A percentile compares a stretch with the other conserved stretches of the same genome.
phyloP scores from a whole-genome alignment of 2,888 invertebrate species.

The Synergus gifuensis region DNA sequence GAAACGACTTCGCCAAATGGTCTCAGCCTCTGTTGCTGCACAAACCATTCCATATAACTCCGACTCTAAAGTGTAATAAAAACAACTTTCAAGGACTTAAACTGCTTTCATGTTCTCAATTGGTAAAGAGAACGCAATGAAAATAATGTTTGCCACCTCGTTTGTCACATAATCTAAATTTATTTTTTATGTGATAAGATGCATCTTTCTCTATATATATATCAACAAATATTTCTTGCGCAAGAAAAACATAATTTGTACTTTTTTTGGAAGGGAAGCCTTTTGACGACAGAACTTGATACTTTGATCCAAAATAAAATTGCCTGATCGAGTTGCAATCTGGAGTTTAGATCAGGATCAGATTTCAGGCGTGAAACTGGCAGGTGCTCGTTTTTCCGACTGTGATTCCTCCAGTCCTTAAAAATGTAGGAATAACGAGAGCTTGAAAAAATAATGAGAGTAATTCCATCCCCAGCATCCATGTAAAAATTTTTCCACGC shows the following conservation, averaged over 20 bases:
- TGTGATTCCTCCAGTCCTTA: constrained; percentile 48
- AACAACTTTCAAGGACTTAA: neutral
- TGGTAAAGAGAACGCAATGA: neutral
- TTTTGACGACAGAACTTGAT: neutral
- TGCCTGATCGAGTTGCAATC: neutral
- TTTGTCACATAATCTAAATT: neutral
- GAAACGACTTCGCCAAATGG: constrained; percentile 25
- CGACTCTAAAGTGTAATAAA: neutral
- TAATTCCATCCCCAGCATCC: constrained; percentile 60
- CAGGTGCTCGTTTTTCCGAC: constrained; percentile 64
- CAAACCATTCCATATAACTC: constrained; percentile 23
- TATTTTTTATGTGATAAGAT: neutral
- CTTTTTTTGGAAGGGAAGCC: neutral
- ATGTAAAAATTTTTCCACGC: constrained; percentile 41
- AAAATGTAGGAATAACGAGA: constrained; percentile 38
- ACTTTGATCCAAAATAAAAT: neutral
- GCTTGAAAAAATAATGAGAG: constrained; percentile 58
- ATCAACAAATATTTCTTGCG: neutral
- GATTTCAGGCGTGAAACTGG: neutral
- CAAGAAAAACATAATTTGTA: neutral
- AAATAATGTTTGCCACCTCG: neutral
- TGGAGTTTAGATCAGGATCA: constrained; percentile 9
- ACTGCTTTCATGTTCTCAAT: constrained; percentile 1
- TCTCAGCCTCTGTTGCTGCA: constrained; percentile 28
- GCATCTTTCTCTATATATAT: neutral